Percentiles rank a stretch among this genome's conserved stretches.
Evolutionary conservation across 2,797 vertebrate genomes (phyloP).

Genomic region (Sphenopsis melanotis): DNA sequence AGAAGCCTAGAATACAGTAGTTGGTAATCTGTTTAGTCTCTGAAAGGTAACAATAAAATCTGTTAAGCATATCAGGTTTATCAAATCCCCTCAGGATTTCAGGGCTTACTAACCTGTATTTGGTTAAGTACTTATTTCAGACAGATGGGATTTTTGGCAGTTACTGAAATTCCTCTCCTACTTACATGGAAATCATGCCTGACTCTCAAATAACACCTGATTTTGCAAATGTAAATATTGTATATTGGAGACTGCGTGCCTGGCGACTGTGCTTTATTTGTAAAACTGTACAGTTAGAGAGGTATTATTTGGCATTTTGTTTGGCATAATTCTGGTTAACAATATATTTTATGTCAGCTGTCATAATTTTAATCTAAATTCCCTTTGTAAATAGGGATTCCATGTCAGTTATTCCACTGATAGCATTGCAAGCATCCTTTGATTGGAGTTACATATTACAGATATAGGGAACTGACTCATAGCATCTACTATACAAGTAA

Average conservation of each 20-base stretch:
- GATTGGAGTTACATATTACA: not conserved
- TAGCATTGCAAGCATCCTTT: not conserved
- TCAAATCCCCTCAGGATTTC: not conserved
- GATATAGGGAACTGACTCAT: not conserved
- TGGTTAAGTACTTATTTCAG: slow-evolving; percentile 29
- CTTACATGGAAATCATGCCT: not conserved
- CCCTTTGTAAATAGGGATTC: not conserved
- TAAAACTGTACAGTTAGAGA: not conserved
- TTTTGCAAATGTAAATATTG: not conserved
- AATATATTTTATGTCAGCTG: not conserved
- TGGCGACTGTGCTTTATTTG: not conserved
- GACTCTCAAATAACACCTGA: not conserved
- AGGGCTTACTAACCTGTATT: slow-evolving; percentile 30
- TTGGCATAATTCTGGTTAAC: not conserved
- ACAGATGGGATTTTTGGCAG: slow-evolving; percentile 42
- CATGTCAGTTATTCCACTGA: not conserved
- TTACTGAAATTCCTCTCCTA: slow-evolving; percentile 19
- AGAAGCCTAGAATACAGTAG: not conserved
- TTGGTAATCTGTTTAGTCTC: not conserved
- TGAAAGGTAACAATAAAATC: slow-evolving; percentile 12
- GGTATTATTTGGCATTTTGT: not conserved
- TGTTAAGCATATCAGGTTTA: slow-evolving; percentile 21
- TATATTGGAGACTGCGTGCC: not conserved
- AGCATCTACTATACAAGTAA: not conserved
- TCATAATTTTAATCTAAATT: not conserved